Base-by-base conservation (phyloP, 2,113 vertebrate genomes). In the Chinchilla lanigera region DNA sequence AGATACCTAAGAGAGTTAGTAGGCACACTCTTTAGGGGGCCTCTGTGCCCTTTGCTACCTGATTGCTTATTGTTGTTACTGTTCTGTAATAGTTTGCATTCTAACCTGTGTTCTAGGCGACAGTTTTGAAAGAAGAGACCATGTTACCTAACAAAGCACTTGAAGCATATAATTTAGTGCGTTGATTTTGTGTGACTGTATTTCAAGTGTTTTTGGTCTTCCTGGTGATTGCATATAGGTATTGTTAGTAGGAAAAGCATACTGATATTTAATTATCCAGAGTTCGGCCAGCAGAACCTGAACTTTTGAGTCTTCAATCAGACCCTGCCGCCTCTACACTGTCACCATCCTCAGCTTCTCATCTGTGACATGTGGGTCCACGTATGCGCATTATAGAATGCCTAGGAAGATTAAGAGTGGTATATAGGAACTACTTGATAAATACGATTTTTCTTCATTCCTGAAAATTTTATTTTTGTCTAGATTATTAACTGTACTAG, bases 161-260 rank as follows among this genome's bases (percentile, higher is more conserved):
- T 30, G 85, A 89, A 85, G 73, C 16, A 20, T 58, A 38, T 22
- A 90, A 20, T 63, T 22, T 60, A 71, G 60, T 86, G 52, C 9
- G 1, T 47, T 54, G 50, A 85, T 95, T 86, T 83, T 85, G 20
- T 89, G 52, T 52, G 44, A 56, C 0, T 75, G 0, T 80, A 80
- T 78, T 86, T 90, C 26, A 26, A 16, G 28, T 89, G 33, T 94
- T 33, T 83, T 78, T 94, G 50, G 19, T 80, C 85, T 96, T 90
- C 65, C 11, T n/a, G 69, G 30, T 88, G 77, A 75, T 54, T 82
- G 38, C 63, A 63, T 90, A 35, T 69, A 90, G 16, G 61, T 33
- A 47, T 14, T 81, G 52, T 56, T 54, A 83, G 26, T 89, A 35
- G 17, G 56, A 38, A 85, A 56, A 69, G n/a, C 7, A 17, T 52